These are phyloP conservation scores for Rhizoglyphus robini DNA, from an alignment of 1,140 invertebrate species.

Conservation along the genomic window DNA sequence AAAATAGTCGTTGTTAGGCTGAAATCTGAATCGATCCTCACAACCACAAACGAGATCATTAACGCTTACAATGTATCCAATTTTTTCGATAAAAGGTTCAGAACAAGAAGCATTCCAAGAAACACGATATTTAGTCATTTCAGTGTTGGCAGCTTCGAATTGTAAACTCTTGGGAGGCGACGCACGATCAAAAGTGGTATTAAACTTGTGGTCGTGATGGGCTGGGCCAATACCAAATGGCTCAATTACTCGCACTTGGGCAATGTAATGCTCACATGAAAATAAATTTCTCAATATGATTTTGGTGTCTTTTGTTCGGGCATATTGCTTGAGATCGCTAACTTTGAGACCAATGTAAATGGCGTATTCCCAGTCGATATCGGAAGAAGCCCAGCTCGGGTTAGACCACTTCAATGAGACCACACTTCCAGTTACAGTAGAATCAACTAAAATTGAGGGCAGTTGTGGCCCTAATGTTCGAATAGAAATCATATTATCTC, in stretches of 20 bases:
- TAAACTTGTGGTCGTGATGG: conserved; percentile 38
- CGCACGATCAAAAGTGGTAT: conserved; percentile 44
- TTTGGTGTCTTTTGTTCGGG: conserved; percentile 42
- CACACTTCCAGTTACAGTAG: neutral
- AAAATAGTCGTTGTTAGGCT: neutral
- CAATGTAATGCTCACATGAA: conserved; percentile 55
- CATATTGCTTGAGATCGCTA: conserved; percentile 11
- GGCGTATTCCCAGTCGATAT: conserved; percentile 9
- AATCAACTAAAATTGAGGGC: conserved; percentile 1
- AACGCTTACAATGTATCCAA: conserved; percentile 7
- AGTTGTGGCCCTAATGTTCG: neutral
- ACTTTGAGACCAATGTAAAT: neutral
- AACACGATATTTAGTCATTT: neutral
- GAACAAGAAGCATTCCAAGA: conserved; percentile 24
- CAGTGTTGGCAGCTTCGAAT: neutral
- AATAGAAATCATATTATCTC: conserved; percentile 1
- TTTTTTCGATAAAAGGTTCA: neutral
- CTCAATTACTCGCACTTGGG: conserved; percentile 51
- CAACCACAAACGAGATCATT: neutral
- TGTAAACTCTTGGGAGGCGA: conserved; percentile 27
- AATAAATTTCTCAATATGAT: conserved; percentile 45
- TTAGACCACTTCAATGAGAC: neutral
- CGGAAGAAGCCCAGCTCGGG: neutral
- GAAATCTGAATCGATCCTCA: conserved; percentile 12
- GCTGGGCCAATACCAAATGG: conserved; percentile 50